phyloP scores from a whole-genome alignment of 2,888 invertebrate genomes.

The Heliconius aoede region DNA sequence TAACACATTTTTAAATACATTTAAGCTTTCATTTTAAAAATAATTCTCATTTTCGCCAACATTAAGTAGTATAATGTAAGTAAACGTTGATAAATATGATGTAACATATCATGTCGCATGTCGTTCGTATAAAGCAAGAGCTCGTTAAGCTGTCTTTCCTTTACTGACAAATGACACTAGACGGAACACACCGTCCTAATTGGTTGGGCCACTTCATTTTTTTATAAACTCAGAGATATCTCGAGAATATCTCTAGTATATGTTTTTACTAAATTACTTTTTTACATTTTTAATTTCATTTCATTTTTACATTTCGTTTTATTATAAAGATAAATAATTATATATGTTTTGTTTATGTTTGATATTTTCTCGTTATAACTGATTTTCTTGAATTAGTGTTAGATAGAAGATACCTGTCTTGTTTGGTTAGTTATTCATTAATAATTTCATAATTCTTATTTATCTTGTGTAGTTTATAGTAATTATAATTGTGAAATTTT shows the following conservation, averaged over 20 bases:
- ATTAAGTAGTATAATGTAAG: neutral
- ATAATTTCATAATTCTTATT: no score
- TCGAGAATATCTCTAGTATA: slow-evolving; percentile 1
- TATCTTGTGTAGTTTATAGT: neutral
- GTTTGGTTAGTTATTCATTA: no score
- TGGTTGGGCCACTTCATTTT: slow-evolving; percentile 14
- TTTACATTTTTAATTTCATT: neutral
- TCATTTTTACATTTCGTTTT: no score
- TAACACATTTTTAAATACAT: neutral
- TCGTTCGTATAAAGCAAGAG: slow-evolving; percentile 29
- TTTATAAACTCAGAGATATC: neutral
- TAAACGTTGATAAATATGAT: neutral
- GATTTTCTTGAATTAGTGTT: no score
- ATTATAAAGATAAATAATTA: no score
- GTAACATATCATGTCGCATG: neutral
- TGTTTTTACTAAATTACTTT: neutral
- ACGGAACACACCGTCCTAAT: slow-evolving; percentile 49
- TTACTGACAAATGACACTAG: slow-evolving; percentile 63
- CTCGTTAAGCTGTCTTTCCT: slow-evolving; percentile 43
- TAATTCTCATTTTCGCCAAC: neutral
- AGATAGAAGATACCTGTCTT: no score
- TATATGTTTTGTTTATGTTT: no score
- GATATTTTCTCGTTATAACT: no score
- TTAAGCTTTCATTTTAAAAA: neutral
- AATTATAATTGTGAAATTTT: neutral